Base-by-base conservation (phyloP, 2,113 vertebrate genomes). In the Scatophagus argus region DNA sequence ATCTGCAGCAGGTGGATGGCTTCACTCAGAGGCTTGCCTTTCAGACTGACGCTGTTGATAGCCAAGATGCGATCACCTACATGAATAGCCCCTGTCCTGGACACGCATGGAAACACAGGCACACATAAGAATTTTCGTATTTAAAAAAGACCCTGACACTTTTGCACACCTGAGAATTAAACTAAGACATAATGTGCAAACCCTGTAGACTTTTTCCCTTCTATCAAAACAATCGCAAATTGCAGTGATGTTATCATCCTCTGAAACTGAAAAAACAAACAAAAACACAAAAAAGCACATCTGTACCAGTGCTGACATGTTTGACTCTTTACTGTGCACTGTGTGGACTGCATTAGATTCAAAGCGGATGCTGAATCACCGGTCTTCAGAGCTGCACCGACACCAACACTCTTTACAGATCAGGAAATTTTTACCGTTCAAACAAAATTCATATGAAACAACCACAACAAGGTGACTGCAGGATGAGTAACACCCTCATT, bases 1-100 rank as follows among this genome's bases (percentile, higher is more conserved):
- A 97, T 96, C 94, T 99, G 98, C 79, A 99, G 95, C 73, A 99
- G 94, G 92, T 97, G 97, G 74, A 99, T 99, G 84, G 98, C 98
- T 89, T 99, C 97, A 0, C 98, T 99, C 87, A 99, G 93, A 0
- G 97, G 98, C 54, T 98, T 98, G 12, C 98, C 98, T 91, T 99
- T 99, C 44, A 99, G 95, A 90, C 98, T 99, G 17, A 98, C 96
- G 0, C 94, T 96, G 93, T 99, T 99, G 89, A 99, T 99, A 0
- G 98, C 98, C 68, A 99, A 83, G 90, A 99, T 99, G 36, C 97
- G 95, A 83, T 99, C 98, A 2, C 98, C 98, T 0, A 99, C 77
- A 2, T 99, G 98, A 87, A 99, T 99, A 29, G 98, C 98, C 41
- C 98, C 97, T 0, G 98, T 99, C 94, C 98, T 99, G 89, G 14